Conservation (phyloP, 1,140 invertebrate genomes). For the Drosophila setifemur region DNA sequence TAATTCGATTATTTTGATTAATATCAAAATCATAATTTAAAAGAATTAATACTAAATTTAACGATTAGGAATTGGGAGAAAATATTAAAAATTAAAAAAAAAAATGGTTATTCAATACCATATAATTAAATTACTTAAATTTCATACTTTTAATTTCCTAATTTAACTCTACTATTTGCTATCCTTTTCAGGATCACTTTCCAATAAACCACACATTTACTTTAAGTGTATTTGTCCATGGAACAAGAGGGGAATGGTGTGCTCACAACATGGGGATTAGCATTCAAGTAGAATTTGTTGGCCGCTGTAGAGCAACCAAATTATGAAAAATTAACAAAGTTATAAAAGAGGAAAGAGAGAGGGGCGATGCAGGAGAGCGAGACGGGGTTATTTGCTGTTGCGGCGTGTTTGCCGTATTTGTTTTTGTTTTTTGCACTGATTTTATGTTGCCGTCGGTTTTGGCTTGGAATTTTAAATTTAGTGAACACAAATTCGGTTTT, state of each 20-base stretch:
- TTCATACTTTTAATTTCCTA: no score
- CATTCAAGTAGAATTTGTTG: constrained; percentile 71
- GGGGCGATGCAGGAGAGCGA: background rate
- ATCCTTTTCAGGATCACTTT: no score
- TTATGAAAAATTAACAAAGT: constrained; percentile 81
- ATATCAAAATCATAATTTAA: no score
- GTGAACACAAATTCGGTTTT: constrained; percentile 40
- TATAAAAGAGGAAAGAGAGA: constrained; percentile 60
- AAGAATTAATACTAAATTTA: no score
- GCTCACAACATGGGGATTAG: constrained; percentile 70
- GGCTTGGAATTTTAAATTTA: constrained; percentile 69
- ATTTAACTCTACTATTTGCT: no score
- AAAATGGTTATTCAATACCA: no score
- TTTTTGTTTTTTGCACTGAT: constrained; percentile 44
- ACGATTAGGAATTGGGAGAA: no score
- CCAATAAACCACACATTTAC: no score
- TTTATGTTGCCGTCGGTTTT: constrained; percentile 23
- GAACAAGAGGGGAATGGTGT: constrained; percentile 13
- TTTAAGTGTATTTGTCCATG: background rate
- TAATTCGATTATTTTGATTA: no score
- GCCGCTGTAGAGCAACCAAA: constrained; percentile 60
- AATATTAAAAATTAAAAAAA: no score
- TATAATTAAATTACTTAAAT: no score
- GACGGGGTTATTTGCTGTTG: constrained; percentile 29
- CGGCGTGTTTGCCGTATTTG: constrained; percentile 3